Percentiles rank a stretch among this genome's conserved stretches.
These are phyloP conservation scores for Stigmatopora argus DNA, from an alignment of 2,113 vertebrate species.

Conservation along the genomic window DNA sequence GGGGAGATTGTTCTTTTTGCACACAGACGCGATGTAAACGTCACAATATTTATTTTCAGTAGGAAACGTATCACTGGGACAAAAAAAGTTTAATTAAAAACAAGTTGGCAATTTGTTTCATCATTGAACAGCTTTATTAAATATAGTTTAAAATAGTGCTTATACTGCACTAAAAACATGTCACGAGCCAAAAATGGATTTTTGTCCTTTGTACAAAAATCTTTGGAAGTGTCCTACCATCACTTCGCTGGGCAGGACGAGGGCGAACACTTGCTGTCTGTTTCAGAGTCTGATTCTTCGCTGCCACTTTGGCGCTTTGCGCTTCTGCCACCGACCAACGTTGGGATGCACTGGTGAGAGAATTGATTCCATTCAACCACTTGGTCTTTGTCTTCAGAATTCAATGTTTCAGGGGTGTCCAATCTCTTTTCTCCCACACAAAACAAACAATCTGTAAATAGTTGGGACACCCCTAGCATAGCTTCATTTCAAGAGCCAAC, in stretches of 20 bases:
- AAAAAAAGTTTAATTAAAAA: constrained; percentile 7
- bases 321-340: constrained; percentile 13
- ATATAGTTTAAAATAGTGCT: constrained; percentile 44
- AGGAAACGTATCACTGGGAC: constrained; percentile 15
- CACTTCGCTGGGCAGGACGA: constrained; percentile 51
- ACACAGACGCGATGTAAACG: constrained; percentile 21
- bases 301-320: constrained; percentile 23
- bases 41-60: constrained; percentile 28
- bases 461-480: not conserved
- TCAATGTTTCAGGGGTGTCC: too few species aligned
- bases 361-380: not conserved
- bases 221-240: not conserved
- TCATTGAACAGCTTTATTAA: constrained; percentile 47
- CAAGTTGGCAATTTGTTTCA: constrained; percentile 11
- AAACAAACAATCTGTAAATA: too few species aligned
- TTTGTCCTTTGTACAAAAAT: not conserved
- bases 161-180: constrained; percentile 10
- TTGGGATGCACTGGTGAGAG: constrained; percentile 31
- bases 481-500: constrained; percentile 27
- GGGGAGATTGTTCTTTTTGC: constrained; percentile 23
- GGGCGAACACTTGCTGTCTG: constrained; percentile 58
- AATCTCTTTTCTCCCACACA: too few species aligned
- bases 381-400: not conserved
- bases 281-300: constrained; percentile 65
- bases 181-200: not conserved